A percentile compares a stretch with the other conserved stretches of the same genome.
Conservation (phyloP, 2,888 invertebrate species). For the Euplagia quadripunctaria region DNA sequence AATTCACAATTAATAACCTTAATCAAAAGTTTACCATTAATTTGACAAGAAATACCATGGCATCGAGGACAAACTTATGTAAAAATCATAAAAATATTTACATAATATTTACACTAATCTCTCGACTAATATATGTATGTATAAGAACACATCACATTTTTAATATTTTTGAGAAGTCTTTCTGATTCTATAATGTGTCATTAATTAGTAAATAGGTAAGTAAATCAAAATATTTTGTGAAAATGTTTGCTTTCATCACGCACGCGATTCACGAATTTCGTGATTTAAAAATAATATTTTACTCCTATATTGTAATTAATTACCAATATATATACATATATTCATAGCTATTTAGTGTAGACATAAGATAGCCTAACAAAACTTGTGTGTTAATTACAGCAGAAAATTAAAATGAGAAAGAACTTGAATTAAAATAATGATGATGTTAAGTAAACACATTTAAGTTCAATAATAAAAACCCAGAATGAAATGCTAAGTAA, state of each 20-base stretch:
- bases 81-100: neutral
- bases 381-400: neutral
- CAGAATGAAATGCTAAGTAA: neutral
- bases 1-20: neutral
- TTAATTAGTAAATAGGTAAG: neutral
- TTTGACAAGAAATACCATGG: slow-evolving; percentile 3
- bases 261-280: neutral
- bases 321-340: neutral
- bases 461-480: neutral
- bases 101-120: neutral
- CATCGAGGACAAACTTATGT: neutral
- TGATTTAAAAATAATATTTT: neutral
- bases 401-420: neutral
- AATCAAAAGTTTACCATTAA: neutral
- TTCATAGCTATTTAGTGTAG: neutral
- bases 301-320: neutral
- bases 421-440: neutral
- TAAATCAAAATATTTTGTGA: no score
- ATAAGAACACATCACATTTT: neutral
- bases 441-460: neutral
- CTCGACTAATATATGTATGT: neutral
- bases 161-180: neutral
- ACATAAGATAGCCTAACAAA: neutral
- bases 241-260: no score
- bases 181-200: neutral